Percentiles rank a stretch among this genome's conserved stretches.
phyloP scores from a whole-genome alignment of 2,113 vertebrate genomes.

The Mus spicilegus region DNA sequence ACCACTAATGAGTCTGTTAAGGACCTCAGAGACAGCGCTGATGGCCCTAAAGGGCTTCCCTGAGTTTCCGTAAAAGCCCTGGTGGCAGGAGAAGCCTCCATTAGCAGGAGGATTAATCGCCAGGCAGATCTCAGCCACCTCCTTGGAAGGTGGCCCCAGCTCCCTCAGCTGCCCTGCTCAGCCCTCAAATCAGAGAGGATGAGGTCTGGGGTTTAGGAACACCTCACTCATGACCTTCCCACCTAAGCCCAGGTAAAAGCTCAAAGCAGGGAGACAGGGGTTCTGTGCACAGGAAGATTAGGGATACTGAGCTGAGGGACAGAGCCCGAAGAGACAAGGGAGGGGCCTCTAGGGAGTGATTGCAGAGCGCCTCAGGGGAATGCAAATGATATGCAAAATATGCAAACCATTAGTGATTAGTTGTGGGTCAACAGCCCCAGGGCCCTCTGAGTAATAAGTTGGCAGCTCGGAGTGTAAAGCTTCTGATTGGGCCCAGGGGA shows the following conservation, averaged over 20 bases:
- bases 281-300: neutral
- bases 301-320: neutral
- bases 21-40: slow-evolving; percentile 50
- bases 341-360: neutral
- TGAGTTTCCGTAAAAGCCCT: slow-evolving; percentile 74
- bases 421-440: slow-evolving; percentile 57
- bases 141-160: slow-evolving; percentile 22
- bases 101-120: slow-evolving; percentile 68
- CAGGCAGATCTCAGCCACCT: slow-evolving; percentile 33
- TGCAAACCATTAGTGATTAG: slow-evolving; percentile 74
- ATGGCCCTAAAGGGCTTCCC: slow-evolving; percentile 67
- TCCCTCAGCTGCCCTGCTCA: neutral
- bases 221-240: neutral
- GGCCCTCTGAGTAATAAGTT: slow-evolving; percentile 59
- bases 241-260: neutral
- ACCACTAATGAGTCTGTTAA: slow-evolving; percentile 60
- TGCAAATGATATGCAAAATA: slow-evolving; percentile 78
- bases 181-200: neutral
- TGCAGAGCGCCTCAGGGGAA: slow-evolving; percentile 47
- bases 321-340: neutral
- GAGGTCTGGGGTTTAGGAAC: neutral
- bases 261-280: neutral
- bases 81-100: slow-evolving; percentile 65
- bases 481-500: slow-evolving; percentile 52
- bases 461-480: slow-evolving; percentile 22